Evolutionary conservation across 2,113 vertebrate species (phyloP).

Genomic region (Platichthys stellatus): DNA sequence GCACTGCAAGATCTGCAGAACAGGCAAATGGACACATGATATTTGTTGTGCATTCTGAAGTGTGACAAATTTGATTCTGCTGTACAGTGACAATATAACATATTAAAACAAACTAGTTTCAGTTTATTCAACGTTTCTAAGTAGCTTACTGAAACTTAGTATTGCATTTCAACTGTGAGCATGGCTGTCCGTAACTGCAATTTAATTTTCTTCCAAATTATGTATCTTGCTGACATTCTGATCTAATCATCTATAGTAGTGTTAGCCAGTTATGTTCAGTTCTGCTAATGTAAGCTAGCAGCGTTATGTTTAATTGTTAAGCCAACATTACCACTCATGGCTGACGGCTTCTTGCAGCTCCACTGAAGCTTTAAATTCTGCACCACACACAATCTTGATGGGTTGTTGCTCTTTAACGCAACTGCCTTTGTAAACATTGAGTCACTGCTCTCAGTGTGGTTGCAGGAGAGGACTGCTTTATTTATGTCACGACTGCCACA

Average conservation of each 20-base stretch:
- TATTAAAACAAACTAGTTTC: conserved; percentile 6
- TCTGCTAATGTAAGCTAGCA: not conserved
- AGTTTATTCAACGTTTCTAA: not conserved
- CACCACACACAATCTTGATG: conserved; percentile 15
- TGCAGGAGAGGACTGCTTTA: conserved; percentile 10
- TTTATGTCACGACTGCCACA: conserved; percentile 12
- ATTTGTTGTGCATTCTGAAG: not conserved
- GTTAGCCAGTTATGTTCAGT: not conserved
- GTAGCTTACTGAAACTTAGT: not conserved
- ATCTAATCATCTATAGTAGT: not conserved
- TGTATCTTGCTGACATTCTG: not conserved
- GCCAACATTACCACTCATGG: not conserved
- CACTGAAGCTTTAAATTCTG: not conserved
- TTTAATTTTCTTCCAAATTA: not conserved
- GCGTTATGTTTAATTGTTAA: not conserved
- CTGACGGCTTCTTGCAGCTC: not conserved
- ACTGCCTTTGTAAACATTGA: conserved; percentile 16
- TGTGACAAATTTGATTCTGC: not conserved
- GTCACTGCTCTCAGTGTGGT: conserved; percentile 17
- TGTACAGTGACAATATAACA: not conserved
- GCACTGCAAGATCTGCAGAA: not conserved
- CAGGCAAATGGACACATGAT: not conserved
- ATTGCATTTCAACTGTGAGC: not conserved
- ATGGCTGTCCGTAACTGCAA: not conserved
- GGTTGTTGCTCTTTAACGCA: conserved; percentile 18